Conservation (phyloP, 1,140 invertebrate species). For the Bombus sylvicola region DNA sequence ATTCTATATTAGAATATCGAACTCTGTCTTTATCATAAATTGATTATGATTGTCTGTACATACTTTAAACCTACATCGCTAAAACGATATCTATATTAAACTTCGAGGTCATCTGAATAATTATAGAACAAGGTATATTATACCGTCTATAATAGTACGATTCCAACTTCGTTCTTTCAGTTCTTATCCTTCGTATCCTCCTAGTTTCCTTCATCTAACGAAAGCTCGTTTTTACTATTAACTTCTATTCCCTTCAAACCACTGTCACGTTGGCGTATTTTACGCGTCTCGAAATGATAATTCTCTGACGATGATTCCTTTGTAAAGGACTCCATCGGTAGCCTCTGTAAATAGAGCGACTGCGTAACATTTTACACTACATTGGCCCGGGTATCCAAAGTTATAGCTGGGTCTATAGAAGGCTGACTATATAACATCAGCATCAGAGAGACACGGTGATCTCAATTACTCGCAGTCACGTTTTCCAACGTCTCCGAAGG, state of each 20-base stretch:
- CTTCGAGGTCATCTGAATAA: too few species aligned
- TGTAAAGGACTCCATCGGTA: not conserved
- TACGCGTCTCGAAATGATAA: not conserved
- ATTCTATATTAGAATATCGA: too few species aligned
- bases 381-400: not conserved
- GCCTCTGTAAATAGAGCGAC: not conserved
- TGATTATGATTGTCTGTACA: too few species aligned
- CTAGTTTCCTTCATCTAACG: not conserved
- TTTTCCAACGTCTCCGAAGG: not conserved
- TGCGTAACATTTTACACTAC: constrained; percentile 23
- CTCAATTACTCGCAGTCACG: constrained; percentile 44
- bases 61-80: too few species aligned
- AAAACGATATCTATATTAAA: too few species aligned
- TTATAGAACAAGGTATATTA: too few species aligned
- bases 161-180: not conserved
- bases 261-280: not conserved
- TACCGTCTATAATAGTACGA: not conserved
- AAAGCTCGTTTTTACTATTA: too few species aligned
- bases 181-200: too few species aligned
- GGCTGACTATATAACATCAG: not conserved
- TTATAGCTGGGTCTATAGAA: not conserved
- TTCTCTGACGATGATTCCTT: not conserved
- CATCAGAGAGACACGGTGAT: not conserved
- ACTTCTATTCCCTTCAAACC: not conserved
- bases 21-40: too few species aligned